phyloP scores from a whole-genome alignment of 2,797 vertebrate genomes.

The Myotis daubentonii region DNA sequence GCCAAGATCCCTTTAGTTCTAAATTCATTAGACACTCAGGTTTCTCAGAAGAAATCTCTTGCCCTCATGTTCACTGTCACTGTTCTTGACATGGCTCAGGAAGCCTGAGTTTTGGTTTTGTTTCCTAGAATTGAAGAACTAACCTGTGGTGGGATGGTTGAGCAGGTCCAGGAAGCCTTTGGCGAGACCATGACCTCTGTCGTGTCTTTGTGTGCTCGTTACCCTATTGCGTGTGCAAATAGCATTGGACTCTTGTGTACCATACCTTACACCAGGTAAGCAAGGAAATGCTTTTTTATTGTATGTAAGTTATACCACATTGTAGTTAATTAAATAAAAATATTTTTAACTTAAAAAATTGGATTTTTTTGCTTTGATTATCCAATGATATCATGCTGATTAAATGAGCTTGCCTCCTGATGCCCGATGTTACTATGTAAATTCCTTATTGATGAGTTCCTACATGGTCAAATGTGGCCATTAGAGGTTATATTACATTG shows the following conservation, averaged over 20 bases:
- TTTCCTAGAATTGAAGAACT: constrained; percentile 95
- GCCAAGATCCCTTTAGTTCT: not conserved
- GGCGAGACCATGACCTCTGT: constrained; percentile 99
- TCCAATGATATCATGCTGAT: not conserved
- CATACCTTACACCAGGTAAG: constrained; percentile 97
- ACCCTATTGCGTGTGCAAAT: constrained; percentile 98
- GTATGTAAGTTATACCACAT: not conserved
- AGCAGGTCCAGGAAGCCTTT: constrained; percentile 98
- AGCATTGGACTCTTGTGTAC: constrained; percentile 98
- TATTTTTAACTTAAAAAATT: constrained; percentile 17
- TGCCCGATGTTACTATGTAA: not conserved
- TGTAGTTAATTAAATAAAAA: not conserved
- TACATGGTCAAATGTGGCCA: not conserved
- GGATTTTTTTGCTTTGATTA: constrained; percentile 20
- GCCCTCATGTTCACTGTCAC: not conserved
- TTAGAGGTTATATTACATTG: not conserved
- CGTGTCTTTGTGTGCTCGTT: constrained; percentile 96
- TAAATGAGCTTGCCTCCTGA: constrained; percentile 21
- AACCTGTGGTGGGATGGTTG: constrained; percentile 99
- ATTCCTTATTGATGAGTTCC: not conserved
- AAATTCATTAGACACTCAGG: not conserved
- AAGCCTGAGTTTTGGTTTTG: constrained; percentile 37
- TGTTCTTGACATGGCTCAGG: not conserved
- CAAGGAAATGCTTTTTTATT: not conserved
- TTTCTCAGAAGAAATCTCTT: not conserved